Evolutionary conservation across 2,888 invertebrate genomes (phyloP), one percentile per base, ranked within the genome.

Genomic region (Idaea aversata): DNA sequence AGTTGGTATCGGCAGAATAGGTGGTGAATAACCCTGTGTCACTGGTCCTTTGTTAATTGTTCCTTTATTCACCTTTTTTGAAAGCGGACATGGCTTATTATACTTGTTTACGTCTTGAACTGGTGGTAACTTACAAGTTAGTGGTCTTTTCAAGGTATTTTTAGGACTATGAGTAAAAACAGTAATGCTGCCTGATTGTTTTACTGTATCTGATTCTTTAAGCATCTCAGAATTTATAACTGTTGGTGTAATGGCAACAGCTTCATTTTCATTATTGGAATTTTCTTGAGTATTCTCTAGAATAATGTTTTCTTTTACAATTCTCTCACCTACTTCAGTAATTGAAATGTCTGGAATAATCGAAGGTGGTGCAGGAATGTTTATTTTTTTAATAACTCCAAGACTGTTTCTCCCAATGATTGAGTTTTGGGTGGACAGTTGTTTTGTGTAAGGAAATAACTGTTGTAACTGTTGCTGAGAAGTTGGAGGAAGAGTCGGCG

Each of bases 1-100:
- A 1, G 85, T 80, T 2, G 85, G 84, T 73, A 88, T 89, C 0
- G 88, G 88, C 59, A 88, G 77, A 66, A 89, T 85, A 1, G 89
- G 82, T 3, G 87, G 78, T 0, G 88, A 88, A 72, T 90, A 88
- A 16, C 75, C 79, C 25, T 68, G 69, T 16, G 25, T 10, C 47
- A 47, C 47, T 13, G 5, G 47, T 47, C 13, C 10, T 47, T 57
- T 2, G 61, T 16, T 61, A 61, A 6, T 63, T 61, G 57, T 10
- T 61, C 59, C 25, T 63, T 59, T 34, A 25, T 13, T 6, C 5
- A n/a, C 25, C 66, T 67, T 70, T 61, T 70, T 70, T 25, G 72
- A 70, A 36, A 69, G 16, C 10, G 70, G 70, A 16, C 70, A 65
- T n/a, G 70, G 65, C 65, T 61, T 69, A 10, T 58, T 62, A 15